These are phyloP conservation scores for Callaeas wilsoni DNA, from an alignment of 2,113 vertebrate genomes.

Conservation along the genomic window DNA sequence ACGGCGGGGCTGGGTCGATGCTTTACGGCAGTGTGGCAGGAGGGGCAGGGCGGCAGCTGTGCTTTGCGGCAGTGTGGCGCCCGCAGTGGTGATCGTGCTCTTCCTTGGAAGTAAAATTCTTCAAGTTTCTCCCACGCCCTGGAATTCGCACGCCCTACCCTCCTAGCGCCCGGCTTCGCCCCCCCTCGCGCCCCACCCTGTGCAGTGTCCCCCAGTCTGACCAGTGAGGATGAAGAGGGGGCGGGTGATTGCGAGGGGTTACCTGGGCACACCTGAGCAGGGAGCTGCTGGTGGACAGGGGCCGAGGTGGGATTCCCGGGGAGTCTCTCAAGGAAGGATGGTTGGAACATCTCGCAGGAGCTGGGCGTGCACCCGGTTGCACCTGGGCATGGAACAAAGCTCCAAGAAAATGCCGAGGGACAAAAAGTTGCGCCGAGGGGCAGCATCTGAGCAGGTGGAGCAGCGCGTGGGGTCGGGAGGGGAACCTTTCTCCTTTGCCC, in stretches of 20 bases:
- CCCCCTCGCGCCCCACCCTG: neutral
- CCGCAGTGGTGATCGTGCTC: fast-evolving
- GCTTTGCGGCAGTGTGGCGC: neutral
- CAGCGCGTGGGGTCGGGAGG: neutral
- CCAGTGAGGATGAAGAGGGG: neutral
- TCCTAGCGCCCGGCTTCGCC: neutral
- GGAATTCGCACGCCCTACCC: neutral
- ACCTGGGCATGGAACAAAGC: too few relatives aligned
- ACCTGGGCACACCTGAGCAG: too few relatives aligned
- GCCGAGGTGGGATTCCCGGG: too few relatives aligned
- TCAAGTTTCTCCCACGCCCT: too few relatives aligned
- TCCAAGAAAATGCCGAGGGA: neutral
- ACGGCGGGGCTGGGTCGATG: fast-evolving
- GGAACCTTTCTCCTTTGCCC: too few relatives aligned
- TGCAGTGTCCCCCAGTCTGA: too few relatives aligned
- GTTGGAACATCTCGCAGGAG: too few relatives aligned
- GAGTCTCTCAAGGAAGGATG: neutral
- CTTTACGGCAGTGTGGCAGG: neutral
- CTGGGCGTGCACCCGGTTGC: too few relatives aligned
- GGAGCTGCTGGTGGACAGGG: too few relatives aligned
- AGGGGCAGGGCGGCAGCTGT: too few relatives aligned
- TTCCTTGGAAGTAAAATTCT: too few relatives aligned
- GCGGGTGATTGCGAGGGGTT: too few relatives aligned
- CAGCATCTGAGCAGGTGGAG: neutral
- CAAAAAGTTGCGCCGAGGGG: neutral